Evolutionary conservation across 2,113 vertebrate species (phyloP).

Genomic region (Periophthalmus modestus): DNA sequence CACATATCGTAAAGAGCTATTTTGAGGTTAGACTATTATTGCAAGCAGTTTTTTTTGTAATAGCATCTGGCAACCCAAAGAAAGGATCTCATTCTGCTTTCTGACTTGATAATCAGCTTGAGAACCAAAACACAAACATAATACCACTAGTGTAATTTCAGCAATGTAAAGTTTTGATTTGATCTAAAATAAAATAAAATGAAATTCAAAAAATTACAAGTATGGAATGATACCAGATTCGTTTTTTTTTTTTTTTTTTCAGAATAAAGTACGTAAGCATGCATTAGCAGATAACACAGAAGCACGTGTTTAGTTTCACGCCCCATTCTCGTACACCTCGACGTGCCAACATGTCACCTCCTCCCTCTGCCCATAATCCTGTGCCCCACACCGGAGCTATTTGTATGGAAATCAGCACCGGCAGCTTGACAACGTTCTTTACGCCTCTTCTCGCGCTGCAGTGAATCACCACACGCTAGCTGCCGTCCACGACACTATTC

Average conservation of each 20-base stretch:
- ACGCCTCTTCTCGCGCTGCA: constrained; percentile 56
- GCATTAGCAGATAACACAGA: constrained; percentile 7
- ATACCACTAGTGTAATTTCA: too few relatives aligned
- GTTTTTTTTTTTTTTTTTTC: too few relatives aligned
- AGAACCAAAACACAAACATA: too few relatives aligned
- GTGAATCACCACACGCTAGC: constrained; percentile 54
- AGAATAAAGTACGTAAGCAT: neutral
- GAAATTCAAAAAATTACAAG: neutral
- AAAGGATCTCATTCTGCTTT: too few relatives aligned
- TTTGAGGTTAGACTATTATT: too few relatives aligned
- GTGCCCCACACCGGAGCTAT: constrained; percentile 27
- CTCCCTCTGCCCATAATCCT: constrained; percentile 36
- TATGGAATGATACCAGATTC: too few relatives aligned
- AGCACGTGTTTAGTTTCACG: constrained; percentile 31
- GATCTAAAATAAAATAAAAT: neutral
- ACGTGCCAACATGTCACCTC: constrained; percentile 39
- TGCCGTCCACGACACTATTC: constrained; percentile 37
- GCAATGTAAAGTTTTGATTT: too few relatives aligned
- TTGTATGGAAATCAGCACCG: constrained; percentile 63
- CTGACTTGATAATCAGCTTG: too few relatives aligned
- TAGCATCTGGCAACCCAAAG: too few relatives aligned
- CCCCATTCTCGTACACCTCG: constrained; percentile 27
- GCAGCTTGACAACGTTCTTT: constrained; percentile 55
- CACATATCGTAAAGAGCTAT: too few relatives aligned
- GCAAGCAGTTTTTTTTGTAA: too few relatives aligned